These are phyloP conservation scores for Hephaestus fuliginosus DNA, from an alignment of 2,797 vertebrate species.

Conservation along the genomic window DNA sequence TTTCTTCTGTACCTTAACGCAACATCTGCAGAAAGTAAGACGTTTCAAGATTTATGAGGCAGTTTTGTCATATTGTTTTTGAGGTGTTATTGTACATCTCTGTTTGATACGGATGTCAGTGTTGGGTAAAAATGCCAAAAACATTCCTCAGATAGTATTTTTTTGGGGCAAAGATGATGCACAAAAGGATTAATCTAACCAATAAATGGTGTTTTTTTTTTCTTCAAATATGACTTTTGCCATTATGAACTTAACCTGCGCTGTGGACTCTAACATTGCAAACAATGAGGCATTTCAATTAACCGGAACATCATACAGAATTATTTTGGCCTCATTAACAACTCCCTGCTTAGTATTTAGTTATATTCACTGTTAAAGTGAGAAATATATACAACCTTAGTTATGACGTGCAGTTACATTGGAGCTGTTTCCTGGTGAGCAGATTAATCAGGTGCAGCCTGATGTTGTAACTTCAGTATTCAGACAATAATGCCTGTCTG, in stretches of 20 bases:
- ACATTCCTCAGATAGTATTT: constrained; percentile 29
- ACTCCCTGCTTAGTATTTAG: constrained; percentile 9
- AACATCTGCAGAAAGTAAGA: constrained; percentile 25
- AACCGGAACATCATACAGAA: neutral
- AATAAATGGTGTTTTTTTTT: neutral
- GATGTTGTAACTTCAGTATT: constrained; percentile 14
- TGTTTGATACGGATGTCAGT: constrained; percentile 15
- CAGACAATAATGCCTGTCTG: neutral
- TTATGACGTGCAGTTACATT: constrained; percentile 4
- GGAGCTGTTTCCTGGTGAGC: constrained; percentile 4
- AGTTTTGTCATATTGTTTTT: constrained; percentile 16
- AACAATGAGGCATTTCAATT: neutral
- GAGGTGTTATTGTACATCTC: constrained; percentile 8
- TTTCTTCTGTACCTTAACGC: constrained; percentile 12
- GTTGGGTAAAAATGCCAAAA: constrained; percentile 25
- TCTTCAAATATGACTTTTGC: neutral
- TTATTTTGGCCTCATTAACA: constrained; percentile 15
- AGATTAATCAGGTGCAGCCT: constrained; percentile 33
- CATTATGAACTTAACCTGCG: neutral
- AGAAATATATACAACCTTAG: neutral
- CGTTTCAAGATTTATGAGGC: constrained; percentile 18
- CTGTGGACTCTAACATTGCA: neutral
- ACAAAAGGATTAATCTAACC: neutral
- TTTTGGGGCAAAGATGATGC: constrained; percentile 17
- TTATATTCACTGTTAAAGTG: neutral